phyloP scores from a whole-genome alignment of 2,113 vertebrate genomes.

The Spea multiplicata region DNA sequence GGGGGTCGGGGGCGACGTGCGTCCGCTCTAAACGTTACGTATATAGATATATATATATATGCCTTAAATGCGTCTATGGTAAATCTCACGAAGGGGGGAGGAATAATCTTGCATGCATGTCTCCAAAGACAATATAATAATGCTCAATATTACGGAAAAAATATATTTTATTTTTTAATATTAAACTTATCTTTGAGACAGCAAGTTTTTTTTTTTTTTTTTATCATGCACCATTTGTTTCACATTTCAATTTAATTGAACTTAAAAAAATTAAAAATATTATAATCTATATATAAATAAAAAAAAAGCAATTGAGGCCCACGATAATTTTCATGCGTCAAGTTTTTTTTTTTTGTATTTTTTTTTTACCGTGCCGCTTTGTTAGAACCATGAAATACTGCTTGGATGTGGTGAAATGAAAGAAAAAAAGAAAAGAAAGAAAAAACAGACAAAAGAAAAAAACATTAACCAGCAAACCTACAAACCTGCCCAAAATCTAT shows the following conservation, averaged over 20 bases:
- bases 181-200: constrained; percentile 9
- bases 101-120: constrained; percentile 79
- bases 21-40: constrained; percentile 69
- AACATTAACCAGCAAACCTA: constrained; percentile 82
- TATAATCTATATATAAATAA: constrained; percentile 71
- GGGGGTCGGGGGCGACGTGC: constrained; percentile 63
- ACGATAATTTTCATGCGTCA: constrained; percentile 84
- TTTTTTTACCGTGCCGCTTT: constrained; percentile 78
- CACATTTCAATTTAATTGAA: constrained; percentile 62
- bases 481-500: constrained; percentile 54
- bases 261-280: constrained; percentile 52
- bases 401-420: constrained; percentile 84
- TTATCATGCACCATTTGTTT: constrained; percentile 69
- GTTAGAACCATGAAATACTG: constrained; percentile 85
- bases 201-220: constrained; percentile 73
- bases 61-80: constrained; percentile 55
- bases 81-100: constrained; percentile 61
- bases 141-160: not conserved
- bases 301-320: constrained; percentile 80
- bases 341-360: constrained; percentile 72
- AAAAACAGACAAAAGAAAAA: constrained; percentile 84
- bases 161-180: constrained; percentile 50
- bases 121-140: constrained; percentile 68
- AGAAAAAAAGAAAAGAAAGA: constrained; percentile 60
- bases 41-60: constrained; percentile 54